Evolutionary conservation across 2,113 vertebrate genomes (phyloP).

Genomic region (Osmerus eperlanus): DNA sequence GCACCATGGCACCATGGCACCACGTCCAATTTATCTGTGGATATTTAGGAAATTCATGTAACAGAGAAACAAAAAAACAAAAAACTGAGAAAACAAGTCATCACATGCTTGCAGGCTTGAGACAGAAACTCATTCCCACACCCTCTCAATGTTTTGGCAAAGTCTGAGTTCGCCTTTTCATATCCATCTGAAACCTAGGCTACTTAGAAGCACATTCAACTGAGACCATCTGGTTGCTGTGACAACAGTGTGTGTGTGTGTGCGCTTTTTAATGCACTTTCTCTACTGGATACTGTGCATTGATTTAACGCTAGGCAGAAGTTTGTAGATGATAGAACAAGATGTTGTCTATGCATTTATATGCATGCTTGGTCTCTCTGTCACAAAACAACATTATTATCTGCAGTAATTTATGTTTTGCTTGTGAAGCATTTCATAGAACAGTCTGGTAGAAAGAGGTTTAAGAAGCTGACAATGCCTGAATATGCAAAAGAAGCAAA

Average conservation of each 20-base stretch:
- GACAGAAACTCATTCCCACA: too few species aligned
- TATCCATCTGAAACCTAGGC: too few species aligned
- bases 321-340: not conserved
- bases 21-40: not conserved
- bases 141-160: too few species aligned
- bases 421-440: not conserved
- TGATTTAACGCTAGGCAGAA: not conserved
- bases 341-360: not conserved
- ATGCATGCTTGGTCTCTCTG: not conserved
- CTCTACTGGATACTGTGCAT: not conserved
- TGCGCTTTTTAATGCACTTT: not conserved
- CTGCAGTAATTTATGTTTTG: not conserved
- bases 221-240: not conserved
- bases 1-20: constrained; percentile 16
- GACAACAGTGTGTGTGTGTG: not conserved
- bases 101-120: not conserved
- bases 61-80: constrained; percentile 27
- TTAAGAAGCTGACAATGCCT: not conserved
- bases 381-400: not conserved
- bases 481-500: too few species aligned
- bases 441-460: not conserved
- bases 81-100: not conserved
- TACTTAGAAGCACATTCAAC: too few species aligned
- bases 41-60: constrained; percentile 20
- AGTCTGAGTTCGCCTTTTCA: too few species aligned